Evolutionary conservation across 2,797 vertebrate genomes (phyloP).

Genomic region (Chromis chromis): DNA sequence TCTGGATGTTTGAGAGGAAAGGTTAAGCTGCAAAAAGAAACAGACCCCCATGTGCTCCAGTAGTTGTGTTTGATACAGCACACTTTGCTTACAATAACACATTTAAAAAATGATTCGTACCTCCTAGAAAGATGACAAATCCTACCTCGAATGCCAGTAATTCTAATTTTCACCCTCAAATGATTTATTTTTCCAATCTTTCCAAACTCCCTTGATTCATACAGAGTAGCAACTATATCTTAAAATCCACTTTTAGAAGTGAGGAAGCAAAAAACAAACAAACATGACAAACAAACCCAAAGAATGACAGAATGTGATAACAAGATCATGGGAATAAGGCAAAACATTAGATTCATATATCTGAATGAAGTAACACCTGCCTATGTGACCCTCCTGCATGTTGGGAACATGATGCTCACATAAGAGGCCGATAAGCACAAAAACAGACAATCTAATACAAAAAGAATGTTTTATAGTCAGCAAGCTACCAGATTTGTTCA

Average conservation of each 20-base stretch:
- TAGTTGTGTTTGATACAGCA: not conserved
- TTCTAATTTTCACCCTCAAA: not conserved
- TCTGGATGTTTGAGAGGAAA: not conserved
- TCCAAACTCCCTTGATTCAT: not conserved
- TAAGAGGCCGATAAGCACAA: not conserved
- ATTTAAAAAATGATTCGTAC: not conserved
- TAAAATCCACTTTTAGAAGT: not conserved
- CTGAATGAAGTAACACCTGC: constrained; percentile 43
- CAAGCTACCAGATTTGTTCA: constrained; percentile 45
- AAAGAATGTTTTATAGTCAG: constrained; percentile 44
- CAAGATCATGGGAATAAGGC: not conserved
- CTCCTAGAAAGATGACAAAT: not conserved
- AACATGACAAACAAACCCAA: not conserved
- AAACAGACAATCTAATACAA: constrained; percentile 7
- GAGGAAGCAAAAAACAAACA: not conserved
- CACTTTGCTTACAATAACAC: not conserved
- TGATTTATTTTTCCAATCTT: not conserved
- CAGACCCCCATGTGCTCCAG: not conserved
- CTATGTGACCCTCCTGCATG: constrained; percentile 9
- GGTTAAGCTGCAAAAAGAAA: constrained; percentile 4
- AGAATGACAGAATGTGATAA: not conserved
- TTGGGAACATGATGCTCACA: constrained; percentile 41
- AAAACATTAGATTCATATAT: constrained; percentile 1
- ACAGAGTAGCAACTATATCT: not conserved
- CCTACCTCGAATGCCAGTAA: not conserved